Base-by-base conservation (phyloP, 2,797 vertebrate genomes). In the Sebastes nivosus region DNA sequence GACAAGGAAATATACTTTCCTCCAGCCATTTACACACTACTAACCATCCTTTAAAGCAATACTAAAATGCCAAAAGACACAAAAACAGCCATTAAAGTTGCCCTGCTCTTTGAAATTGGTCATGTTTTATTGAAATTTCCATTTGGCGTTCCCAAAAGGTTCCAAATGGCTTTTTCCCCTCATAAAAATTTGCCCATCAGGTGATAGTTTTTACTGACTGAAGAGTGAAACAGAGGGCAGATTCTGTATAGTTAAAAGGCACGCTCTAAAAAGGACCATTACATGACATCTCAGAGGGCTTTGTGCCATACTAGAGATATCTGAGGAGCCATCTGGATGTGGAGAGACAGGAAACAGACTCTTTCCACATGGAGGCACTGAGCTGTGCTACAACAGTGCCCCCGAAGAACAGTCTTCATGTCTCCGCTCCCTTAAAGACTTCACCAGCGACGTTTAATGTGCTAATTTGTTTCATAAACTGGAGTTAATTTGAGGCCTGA, bases 401-500 rank as follows among this genome's bases (percentile, higher is more conserved):
- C 55, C 60, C 11, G 32, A 71, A 67, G 76, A 67, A 38, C 38
- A 25, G 50, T 46, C 60, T 18, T 16, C 67, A 74, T 52, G 68
- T 79, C 73, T 50, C 52, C 32, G 0, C 32, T n/a, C 57, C 50
- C 70, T 81, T 81, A 79, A 88, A 58, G 73, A 83, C 71, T 84
- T 72, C 46, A 63, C 69, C 50, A 24, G 79, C 25, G 18, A 84
- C 12, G 12, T 75, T 80, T 71, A 81, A 85, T 78, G 81, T 81
- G 86, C 77, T 76, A 82, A 89, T 92, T 86, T 87, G 71, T 69
- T 85, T 80, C 68, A 84, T 80, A 90, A 89, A 89, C 81, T 70
- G 36, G 42, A 87, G 80, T 82, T 87, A 84, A 91, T 93, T 87
- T 89, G 85, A 14, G 30, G 67, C 64, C 87, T 90, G 89, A 90